Base-by-base conservation (phyloP, 2,888 invertebrate genomes). In the Candidula unifasciata region DNA sequence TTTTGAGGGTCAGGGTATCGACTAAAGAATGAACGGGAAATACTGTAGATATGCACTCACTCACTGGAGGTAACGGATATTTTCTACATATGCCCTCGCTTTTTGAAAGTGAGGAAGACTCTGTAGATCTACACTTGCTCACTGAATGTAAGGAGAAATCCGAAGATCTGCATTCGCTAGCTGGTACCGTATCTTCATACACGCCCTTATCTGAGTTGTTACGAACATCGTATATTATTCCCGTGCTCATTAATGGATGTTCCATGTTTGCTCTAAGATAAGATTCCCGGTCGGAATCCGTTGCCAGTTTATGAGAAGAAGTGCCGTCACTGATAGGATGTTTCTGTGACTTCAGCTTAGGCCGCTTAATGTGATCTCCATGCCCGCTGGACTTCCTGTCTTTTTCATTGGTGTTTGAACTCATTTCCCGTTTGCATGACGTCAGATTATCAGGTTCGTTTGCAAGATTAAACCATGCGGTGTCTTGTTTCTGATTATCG, bases 101-200 rank as follows among this genome's bases (percentile, higher is more conserved):
- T n/a, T n/a, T n/a, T n/a, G n/a, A n/a, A n/a, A n/a, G n/a, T n/a
- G n/a, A n/a, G 10, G 76, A 76, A 30, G 57, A 57, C 21, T 57
- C 76, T 18, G 54, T 76, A 2, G 57, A 27, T 30, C 10, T 76
- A n/a, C 27, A 57, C 64, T 37, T 52, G 6, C 44, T 27, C 44
- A n/a, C n/a, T n/a, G 30, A 57, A 3, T 76, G 57, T 57, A 27
- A 57, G 10, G 76, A 76, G 54, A 76, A 57, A 21, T 57, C 76
- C 13, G 54, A 57, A 2, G 57, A 27, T 30, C 10, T 76, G 44
- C 27, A 57, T 37, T 37, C 68, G 6, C 44, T 27, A 27, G 30
- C 27, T 10, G 27, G 66, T 37, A 66, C 1, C 1, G 13, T 24
- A 52, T 66, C 52, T 3, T 30, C 79, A 0, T 27, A 52, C 0